Evolutionary conservation across 2,888 invertebrate species (phyloP), one percentile per base, ranked within the genome.

Genomic region (Gymnosoma rotundatum): DNA sequence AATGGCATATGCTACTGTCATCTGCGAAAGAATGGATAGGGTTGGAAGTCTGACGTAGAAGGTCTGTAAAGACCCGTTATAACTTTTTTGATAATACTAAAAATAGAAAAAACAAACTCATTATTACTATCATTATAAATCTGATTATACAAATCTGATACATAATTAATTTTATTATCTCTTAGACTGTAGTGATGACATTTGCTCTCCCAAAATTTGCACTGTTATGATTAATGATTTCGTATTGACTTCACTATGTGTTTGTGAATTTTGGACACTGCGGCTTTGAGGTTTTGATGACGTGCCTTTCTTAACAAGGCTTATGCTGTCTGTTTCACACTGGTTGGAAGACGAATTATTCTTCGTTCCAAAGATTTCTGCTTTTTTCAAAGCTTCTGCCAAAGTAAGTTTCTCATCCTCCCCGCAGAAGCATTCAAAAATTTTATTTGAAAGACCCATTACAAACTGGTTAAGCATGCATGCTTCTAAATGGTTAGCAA

Each of bases 381-480:
- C 64, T 12, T 75, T 66, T 36, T 20, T 56, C 10, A 70, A 56
- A 6, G 63, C 69, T 3, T 21, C 21, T 58, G 38, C 18, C 18
- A 58, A 45, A 1, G 58, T 75, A 14, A 75, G 42, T 9, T 7
- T 32, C 66, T n/a, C 64, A 10, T 75, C 66, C 12, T 75, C 75
- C 18, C 58, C 75, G 20, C 66, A 66, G 12, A 75, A 36, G 9
- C 69, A 45, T 54, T 67, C 67, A 54, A 60, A 61, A 12, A 74
- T 63, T 36, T 42, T 42, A 32, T 52, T 52, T 52, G 63, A 21
- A 7, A 67, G 38, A 14, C 67, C 38, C 67, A 67, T 54, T n/a
- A n/a, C n/a, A n/a, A n/a, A n/a, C n/a, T n/a, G n/a, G n/a, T n/a
- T n/a, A n/a, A n/a, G n/a, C n/a, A 36, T 54, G 7, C 32, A 67